Conservation (phyloP, 2,888 invertebrate genomes). For the Machimus rusticus region DNA sequence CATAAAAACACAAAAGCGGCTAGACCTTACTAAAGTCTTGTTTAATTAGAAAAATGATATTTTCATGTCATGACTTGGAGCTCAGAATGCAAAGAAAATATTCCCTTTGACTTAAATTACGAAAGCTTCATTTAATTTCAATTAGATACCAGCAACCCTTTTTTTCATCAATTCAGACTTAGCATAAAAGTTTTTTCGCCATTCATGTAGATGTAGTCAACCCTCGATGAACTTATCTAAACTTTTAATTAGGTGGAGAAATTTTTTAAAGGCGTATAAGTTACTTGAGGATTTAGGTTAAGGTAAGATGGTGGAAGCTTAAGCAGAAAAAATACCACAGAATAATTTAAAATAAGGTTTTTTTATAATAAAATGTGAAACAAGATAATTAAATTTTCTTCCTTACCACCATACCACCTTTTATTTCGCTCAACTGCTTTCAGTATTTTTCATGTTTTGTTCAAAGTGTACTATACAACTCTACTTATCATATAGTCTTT, state of each 20-base stretch:
- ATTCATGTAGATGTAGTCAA: background rate
- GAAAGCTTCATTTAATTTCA: slow-evolving; percentile 19
- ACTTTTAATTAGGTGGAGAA: slow-evolving; percentile 16
- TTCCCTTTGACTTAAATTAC: background rate
- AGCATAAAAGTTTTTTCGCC: background rate
- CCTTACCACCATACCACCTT: no score
- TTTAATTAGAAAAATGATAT: slow-evolving; percentile 6
- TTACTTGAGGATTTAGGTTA: no score
- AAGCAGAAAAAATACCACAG: no score
- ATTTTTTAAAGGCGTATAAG: background rate
- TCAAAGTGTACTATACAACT: no score
- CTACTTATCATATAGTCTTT: no score
- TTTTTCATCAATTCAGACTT: background rate
- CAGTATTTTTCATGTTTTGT: no score
- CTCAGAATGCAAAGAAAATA: background rate
- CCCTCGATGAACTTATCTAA: background rate
- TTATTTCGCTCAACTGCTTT: no score
- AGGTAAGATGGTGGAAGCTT: no score
- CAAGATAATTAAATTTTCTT: no score
- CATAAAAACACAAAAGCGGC: background rate
- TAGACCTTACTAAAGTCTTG: background rate
- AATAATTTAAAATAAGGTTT: no score
- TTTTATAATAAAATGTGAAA: no score
- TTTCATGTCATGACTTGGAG: background rate
- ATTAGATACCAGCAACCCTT: slow-evolving; percentile 8